These are phyloP conservation scores for Theristicus caerulescens DNA, from an alignment of 2,113 vertebrate genomes.

Conservation along the genomic window DNA sequence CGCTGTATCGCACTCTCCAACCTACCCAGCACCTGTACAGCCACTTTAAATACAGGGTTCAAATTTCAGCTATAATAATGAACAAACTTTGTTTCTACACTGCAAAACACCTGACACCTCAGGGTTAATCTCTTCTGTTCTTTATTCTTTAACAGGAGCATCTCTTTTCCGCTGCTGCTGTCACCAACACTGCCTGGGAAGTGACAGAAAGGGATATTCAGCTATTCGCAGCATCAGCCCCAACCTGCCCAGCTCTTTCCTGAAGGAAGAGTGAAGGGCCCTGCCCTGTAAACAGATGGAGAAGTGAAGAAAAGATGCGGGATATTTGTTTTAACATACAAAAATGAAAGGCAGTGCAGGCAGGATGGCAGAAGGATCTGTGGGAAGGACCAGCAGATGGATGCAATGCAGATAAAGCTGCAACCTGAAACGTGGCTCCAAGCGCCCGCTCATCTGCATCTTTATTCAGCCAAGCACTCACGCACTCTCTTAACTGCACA, in stretches of 20 bases:
- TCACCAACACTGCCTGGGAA: neutral
- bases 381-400: fast-evolving
- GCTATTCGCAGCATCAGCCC: neutral
- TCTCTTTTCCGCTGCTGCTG: neutral
- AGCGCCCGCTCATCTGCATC: neutral
- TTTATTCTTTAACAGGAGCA: neutral
- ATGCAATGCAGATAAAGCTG: neutral
- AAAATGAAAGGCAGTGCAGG: neutral
- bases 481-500: fast-evolving
- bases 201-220: fast-evolving
- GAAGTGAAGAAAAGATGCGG: neutral
- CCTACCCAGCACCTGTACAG: neutral
- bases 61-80: neutral
- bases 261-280: no score
- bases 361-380: neutral
- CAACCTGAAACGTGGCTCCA: neutral
- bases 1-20: fast-evolving
- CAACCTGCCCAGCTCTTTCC: neutral
- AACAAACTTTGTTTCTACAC: neutral
- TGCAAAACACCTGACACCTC: neutral
- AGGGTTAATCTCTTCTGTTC: neutral
- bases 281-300: neutral
- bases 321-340: fast-evolving
- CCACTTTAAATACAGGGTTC: neutral
- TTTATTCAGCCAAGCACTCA: neutral